Evolutionary conservation across 2,888 invertebrate species (phyloP).

Genomic region (Gandaritis pyraliata): DNA sequence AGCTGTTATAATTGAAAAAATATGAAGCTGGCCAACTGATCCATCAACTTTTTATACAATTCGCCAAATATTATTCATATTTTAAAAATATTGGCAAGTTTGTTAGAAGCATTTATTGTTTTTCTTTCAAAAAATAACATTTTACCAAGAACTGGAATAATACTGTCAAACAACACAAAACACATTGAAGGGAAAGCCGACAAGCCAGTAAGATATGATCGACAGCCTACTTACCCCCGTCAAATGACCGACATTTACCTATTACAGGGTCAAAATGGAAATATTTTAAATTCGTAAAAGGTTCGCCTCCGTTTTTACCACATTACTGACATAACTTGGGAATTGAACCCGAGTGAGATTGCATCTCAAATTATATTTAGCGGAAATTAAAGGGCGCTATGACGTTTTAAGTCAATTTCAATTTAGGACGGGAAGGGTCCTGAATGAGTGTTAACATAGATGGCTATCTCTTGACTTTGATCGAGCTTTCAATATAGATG

Average conservation of each 20-base stretch:
- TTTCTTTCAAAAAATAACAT: constrained; percentile 4
- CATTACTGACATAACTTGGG: constrained; percentile 45
- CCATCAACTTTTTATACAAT: no score
- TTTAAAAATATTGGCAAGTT: no score
- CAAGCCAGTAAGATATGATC: constrained; percentile 46
- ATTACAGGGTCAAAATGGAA: constrained; percentile 54
- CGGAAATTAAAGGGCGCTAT: constrained; percentile 75
- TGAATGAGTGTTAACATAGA: constrained; percentile 54
- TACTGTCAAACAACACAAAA: constrained; percentile 51
- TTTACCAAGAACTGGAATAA: constrained; percentile 33
- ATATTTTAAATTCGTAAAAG: constrained; percentile 42
- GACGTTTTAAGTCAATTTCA: constrained; percentile 76
- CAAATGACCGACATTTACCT: constrained; percentile 58
- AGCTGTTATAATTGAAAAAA: no score
- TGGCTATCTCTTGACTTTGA: constrained; percentile 50
- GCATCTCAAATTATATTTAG: constrained; percentile 77
- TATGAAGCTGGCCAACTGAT: no score
- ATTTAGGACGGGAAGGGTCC: constrained; percentile 70
- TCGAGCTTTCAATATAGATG: constrained; percentile 44
- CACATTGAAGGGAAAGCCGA: constrained; percentile 39
- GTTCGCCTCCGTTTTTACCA: constrained; percentile 39
- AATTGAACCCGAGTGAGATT: constrained; percentile 74
- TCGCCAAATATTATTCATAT: no score
- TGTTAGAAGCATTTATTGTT: background rate
- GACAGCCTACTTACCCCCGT: constrained; percentile 56